phyloP scores from a whole-genome alignment of 2,797 vertebrate genomes.

The Rhyacichthys aspro region DNA sequence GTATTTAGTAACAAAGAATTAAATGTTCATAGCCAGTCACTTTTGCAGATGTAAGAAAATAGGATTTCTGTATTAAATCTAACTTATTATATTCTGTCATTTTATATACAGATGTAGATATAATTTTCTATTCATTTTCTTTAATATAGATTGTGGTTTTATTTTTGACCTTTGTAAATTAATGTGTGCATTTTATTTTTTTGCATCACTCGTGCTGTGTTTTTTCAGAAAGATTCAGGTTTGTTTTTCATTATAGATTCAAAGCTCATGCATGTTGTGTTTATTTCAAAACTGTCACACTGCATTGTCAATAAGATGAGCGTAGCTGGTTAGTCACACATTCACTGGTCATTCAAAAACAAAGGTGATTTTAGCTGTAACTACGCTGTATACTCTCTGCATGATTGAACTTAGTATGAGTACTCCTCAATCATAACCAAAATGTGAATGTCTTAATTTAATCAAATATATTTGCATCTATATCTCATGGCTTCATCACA shows the following conservation, averaged over 20 bases:
- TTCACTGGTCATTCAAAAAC: slow-evolving; percentile 25
- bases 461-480: slow-evolving; percentile 45
- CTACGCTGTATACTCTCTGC: slow-evolving; percentile 34
- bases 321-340: slow-evolving; percentile 16
- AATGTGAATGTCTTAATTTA: slow-evolving; percentile 60
- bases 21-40: slow-evolving; percentile 55
- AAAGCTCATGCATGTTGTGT: slow-evolving; percentile 20
- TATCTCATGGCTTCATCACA: slow-evolving; percentile 53
- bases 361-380: slow-evolving; percentile 24
- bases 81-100: slow-evolving; percentile 66
- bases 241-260: slow-evolving; percentile 3
- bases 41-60: slow-evolving; percentile 58
- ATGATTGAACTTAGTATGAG: slow-evolving; percentile 35
- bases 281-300: too few species aligned
- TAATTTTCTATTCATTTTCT: slow-evolving; percentile 58
- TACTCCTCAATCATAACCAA: slow-evolving; percentile 28
- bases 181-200: slow-evolving; percentile 54
- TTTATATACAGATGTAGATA: slow-evolving; percentile 76
- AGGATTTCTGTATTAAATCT: slow-evolving; percentile 50
- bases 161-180: slow-evolving; percentile 74
- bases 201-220: slow-evolving; percentile 25
- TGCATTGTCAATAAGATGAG: neutral
- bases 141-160: slow-evolving; percentile 67
- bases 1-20: slow-evolving; percentile 49
- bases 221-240: slow-evolving; percentile 33